Evolutionary conservation across 2,113 vertebrate genomes (phyloP).

Genomic region (Sakesphorus luctuosus): DNA sequence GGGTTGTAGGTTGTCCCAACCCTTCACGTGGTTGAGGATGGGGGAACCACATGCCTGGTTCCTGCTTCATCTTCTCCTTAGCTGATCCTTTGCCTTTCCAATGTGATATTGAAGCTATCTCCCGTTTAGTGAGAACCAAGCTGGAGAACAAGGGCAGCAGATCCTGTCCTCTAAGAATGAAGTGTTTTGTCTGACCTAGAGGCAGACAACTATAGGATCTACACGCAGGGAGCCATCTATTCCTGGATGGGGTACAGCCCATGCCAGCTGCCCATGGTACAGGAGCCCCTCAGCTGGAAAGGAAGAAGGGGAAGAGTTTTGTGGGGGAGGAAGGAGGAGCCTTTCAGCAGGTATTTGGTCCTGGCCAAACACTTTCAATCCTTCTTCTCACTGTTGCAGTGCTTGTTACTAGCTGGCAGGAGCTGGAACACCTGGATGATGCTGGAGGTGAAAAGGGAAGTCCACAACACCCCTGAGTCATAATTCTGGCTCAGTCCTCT

Average conservation of each 20-base stretch:
- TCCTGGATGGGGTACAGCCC: background rate
- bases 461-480: background rate
- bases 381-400: background rate
- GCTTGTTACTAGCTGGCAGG: background rate
- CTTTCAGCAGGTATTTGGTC: background rate
- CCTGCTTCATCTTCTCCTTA: background rate
- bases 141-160: background rate
- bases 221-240: background rate
- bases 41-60: background rate
- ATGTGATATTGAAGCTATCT: background rate
- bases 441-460: background rate
- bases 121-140: background rate
- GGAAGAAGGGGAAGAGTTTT: background rate
- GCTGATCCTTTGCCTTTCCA: background rate
- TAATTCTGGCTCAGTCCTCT: background rate
- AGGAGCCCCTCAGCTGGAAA: background rate
- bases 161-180: background rate
- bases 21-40: background rate
- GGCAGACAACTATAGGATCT: background rate
- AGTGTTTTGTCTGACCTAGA: background rate
- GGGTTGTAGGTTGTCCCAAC: background rate
- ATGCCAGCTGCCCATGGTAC: rapidly evolving
- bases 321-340: background rate
- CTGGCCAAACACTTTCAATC: background rate
- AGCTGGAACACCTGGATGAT: background rate